Evolutionary conservation across 2,888 invertebrate species (phyloP).

Genomic region (Poecilus cupreus): DNA sequence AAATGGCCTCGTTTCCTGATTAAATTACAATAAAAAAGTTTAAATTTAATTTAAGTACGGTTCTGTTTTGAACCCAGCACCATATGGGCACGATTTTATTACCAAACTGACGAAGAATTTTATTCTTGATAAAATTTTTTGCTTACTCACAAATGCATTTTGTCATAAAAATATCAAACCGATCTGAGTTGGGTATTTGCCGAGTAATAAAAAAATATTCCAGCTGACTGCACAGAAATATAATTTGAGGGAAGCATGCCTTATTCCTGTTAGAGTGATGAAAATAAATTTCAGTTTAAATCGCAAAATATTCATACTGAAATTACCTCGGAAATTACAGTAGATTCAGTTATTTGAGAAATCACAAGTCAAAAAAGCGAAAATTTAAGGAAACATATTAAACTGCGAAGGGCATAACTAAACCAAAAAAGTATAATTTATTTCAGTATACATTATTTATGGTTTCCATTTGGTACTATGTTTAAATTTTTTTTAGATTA

Average conservation of each 20-base stretch:
- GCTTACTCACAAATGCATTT: conserved; percentile 52
- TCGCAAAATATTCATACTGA: not conserved
- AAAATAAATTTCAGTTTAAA: conserved; percentile 12
- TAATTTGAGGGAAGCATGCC: conserved; percentile 4
- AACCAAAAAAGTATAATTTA: too few relatives aligned
- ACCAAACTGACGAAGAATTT: conserved; percentile 42
- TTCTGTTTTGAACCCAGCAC: conserved; percentile 19
- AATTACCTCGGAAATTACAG: too few relatives aligned
- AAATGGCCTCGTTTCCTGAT: too few relatives aligned
- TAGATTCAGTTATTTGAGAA: too few relatives aligned
- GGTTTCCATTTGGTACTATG: too few relatives aligned
- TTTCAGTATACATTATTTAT: too few relatives aligned
- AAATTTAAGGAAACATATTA: too few relatives aligned
- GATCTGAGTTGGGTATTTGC: not conserved
- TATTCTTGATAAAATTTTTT: conserved; percentile 50
- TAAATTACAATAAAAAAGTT: not conserved
- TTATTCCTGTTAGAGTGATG: not conserved
- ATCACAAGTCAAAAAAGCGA: too few relatives aligned
- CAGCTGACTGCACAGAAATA: conserved; percentile 35
- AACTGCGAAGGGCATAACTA: too few relatives aligned
- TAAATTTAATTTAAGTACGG: not conserved
- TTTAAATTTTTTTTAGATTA: too few relatives aligned
- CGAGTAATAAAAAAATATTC: conserved; percentile 35
- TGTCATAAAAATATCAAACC: conserved; percentile 38
- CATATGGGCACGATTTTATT: conserved; percentile 50